phyloP scores from a whole-genome alignment of 2,797 vertebrate species.

The Coracias cyanogaster region DNA sequence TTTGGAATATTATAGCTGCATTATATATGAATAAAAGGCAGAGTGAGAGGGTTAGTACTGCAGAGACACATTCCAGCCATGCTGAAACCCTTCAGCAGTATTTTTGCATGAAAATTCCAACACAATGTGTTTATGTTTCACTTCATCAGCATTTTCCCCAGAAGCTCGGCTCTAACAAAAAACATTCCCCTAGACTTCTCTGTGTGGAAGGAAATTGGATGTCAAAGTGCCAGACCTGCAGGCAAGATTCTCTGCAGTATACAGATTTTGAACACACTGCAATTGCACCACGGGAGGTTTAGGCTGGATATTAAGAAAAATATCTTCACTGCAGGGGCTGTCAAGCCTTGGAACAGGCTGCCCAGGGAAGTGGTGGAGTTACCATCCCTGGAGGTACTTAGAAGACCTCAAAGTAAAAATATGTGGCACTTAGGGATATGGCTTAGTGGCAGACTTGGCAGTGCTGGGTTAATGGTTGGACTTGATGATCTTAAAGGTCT shows the following conservation, averaged over 20 bases:
- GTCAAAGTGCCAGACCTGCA: constrained; percentile 30
- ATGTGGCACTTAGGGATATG: neutral
- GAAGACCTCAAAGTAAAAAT: neutral
- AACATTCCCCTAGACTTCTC: neutral
- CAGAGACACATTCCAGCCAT: neutral
- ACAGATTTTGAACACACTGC: neutral
- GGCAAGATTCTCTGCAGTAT: neutral
- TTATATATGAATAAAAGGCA: neutral
- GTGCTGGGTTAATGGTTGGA: neutral
- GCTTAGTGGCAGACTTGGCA: neutral
- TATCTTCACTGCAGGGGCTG: neutral
- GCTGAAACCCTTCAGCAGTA: constrained; percentile 17
- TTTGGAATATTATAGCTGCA: neutral
- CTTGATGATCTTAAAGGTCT: neutral
- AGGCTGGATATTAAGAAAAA: neutral
- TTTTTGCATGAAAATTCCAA: constrained; percentile 51
- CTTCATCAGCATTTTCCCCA: constrained; percentile 43
- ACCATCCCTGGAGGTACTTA: neutral
- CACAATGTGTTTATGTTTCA: constrained; percentile 42
- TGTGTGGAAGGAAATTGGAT: constrained; percentile 24
- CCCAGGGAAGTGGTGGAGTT: neutral
- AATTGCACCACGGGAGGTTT: neutral
- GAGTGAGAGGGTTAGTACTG: neutral
- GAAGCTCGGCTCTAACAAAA: neutral
- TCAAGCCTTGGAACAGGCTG: neutral